These are phyloP conservation scores for Archivesica marissinica DNA, from an alignment of 1,140 invertebrate genomes.

Conservation along the genomic window DNA sequence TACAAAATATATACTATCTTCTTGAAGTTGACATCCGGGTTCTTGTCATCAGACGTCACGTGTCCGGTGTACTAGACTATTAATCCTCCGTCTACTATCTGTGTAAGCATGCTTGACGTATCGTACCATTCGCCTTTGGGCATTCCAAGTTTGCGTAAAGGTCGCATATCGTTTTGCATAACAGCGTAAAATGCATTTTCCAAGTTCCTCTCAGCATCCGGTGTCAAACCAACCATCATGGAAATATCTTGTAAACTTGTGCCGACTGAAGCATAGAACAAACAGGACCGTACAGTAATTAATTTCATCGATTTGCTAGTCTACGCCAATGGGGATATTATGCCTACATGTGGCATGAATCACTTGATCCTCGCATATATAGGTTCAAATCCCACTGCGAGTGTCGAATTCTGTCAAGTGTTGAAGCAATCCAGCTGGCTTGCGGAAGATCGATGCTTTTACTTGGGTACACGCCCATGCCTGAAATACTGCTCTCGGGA, in stretches of 20 bases:
- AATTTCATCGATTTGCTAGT: too few relatives aligned
- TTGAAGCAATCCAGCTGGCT: too few relatives aligned
- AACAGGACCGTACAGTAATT: too few relatives aligned
- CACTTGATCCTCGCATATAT: too few relatives aligned
- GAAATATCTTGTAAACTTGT: slow-evolving; percentile 75
- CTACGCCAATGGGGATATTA: too few relatives aligned
- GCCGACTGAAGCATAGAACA: slow-evolving; percentile 76
- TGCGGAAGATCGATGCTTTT: too few relatives aligned
- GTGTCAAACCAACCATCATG: slow-evolving; percentile 72
- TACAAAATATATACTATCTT: slow-evolving; percentile 49
- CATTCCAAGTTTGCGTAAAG: slow-evolving; percentile 79
- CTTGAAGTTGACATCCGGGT: background rate
- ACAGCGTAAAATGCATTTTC: slow-evolving; percentile 74
- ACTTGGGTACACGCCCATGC: too few relatives aligned
- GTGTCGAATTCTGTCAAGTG: too few relatives aligned
- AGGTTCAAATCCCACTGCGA: too few relatives aligned
- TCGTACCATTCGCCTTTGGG: slow-evolving; percentile 80
- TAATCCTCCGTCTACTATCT: slow-evolving; percentile 78
- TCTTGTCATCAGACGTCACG: background rate
- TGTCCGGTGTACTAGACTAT: slow-evolving; percentile 31
- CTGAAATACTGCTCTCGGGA: too few relatives aligned
- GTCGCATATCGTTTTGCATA: slow-evolving; percentile 76
- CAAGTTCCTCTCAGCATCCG: slow-evolving; percentile 71
- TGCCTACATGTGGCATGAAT: too few relatives aligned
- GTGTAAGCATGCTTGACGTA: slow-evolving; percentile 74